phyloP scores from a whole-genome alignment of 2,797 vertebrate genomes.

The Pampus argenteus region DNA sequence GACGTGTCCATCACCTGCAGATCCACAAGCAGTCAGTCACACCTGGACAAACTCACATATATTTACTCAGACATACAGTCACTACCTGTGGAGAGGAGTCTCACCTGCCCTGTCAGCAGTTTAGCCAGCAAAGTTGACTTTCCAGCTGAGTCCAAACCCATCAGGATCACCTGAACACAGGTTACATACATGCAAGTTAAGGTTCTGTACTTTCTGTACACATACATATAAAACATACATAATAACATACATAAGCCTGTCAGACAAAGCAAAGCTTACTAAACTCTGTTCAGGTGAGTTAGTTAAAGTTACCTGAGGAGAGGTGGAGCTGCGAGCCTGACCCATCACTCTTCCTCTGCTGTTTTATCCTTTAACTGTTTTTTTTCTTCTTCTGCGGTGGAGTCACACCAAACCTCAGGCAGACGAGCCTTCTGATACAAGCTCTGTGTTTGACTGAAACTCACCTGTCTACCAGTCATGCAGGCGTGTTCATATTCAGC shows the following conservation, averaged over 20 bases:
- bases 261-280: too few relatives aligned
- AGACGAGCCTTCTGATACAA: neutral
- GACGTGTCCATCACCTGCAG: constrained; percentile 83
- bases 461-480: neutral
- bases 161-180: constrained; percentile 66
- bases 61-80: neutral
- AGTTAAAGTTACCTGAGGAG: constrained; percentile 62
- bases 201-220: too few relatives aligned
- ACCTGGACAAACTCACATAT: neutral
- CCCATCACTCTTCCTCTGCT: constrained; percentile 56
- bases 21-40: constrained; percentile 74
- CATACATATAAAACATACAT: too few relatives aligned
- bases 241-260: too few relatives aligned
- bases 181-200: neutral
- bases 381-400: neutral
- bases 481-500: constrained; percentile 22
- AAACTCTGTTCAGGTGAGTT: neutral
- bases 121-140: constrained; percentile 71
- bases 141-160: constrained; percentile 81
- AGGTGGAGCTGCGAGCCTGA: constrained; percentile 21
- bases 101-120: constrained; percentile 72
- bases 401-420: too few relatives aligned
- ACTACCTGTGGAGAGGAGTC: neutral
- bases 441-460: constrained; percentile 11
- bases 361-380: neutral